These are phyloP conservation scores for Pachycephus smyrnensis DNA, from an alignment of 2,888 invertebrate species.

Conservation along the genomic window DNA sequence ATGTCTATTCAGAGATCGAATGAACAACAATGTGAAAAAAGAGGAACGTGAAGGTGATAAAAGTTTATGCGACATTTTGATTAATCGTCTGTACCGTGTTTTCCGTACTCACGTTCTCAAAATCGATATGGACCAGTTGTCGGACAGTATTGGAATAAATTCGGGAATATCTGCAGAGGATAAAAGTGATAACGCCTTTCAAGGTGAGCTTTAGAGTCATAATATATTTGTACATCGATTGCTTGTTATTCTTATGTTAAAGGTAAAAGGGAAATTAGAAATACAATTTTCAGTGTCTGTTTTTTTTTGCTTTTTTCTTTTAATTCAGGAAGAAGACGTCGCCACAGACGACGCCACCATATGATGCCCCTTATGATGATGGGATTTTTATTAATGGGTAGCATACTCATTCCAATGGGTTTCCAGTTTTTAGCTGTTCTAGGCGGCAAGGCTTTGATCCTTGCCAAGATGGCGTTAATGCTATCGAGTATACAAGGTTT, in stretches of 20 bases:
- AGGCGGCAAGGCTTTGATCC: constrained; percentile 82
- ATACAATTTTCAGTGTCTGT: not conserved
- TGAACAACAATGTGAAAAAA: constrained; percentile 21
- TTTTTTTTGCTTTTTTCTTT: constrained; percentile 3
- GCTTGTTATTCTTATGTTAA: not conserved
- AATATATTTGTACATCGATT: not conserved
- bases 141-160: constrained; percentile 29
- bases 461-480: constrained; percentile 85
- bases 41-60: constrained; percentile 66
- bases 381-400: constrained; percentile 80
- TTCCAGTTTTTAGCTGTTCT: constrained; percentile 87
- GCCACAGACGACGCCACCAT: constrained; percentile 72
- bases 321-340: constrained; percentile 66
- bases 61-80: constrained; percentile 74
- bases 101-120: constrained; percentile 77
- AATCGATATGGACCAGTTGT: constrained; percentile 70
- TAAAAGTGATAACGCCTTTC: constrained; percentile 45
- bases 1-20: constrained; percentile 24
- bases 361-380: constrained; percentile 85
- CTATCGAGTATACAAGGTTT: constrained; percentile 84
- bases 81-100: constrained; percentile 71
- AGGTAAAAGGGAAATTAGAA: constrained; percentile 11
- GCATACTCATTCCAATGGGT: constrained; percentile 84
- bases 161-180: not conserved
- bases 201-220: constrained; percentile 56